Conservation (phyloP, 2,888 invertebrate species). For the Cataglyphis altisquamis region DNA sequence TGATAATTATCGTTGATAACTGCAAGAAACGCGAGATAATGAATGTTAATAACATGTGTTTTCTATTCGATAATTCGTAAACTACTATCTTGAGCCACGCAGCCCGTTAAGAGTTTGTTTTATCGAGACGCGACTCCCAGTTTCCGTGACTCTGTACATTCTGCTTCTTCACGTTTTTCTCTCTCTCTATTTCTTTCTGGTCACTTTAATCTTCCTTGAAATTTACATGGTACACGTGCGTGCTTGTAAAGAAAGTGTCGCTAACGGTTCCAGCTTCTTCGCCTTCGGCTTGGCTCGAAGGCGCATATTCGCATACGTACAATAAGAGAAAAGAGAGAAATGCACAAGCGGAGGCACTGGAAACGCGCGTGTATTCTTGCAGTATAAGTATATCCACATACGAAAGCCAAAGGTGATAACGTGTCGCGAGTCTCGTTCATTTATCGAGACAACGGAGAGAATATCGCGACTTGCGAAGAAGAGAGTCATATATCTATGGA, state of each 20-base stretch:
- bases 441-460: slow-evolving; percentile 8
- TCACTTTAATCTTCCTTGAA: slow-evolving; percentile 61
- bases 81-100: background rate
- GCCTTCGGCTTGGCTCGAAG: slow-evolving; percentile 60
- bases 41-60: slow-evolving; percentile 13
- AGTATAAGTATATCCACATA: slow-evolving; percentile 58
- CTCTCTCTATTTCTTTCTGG: slow-evolving; percentile 1
- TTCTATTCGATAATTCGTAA: slow-evolving; percentile 29
- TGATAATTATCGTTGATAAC: background rate
- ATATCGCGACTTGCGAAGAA: background rate
- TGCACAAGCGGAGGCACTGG: slow-evolving; percentile 60
- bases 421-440: slow-evolving; percentile 56
- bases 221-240: slow-evolving; percentile 68
- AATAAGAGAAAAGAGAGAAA: slow-evolving; percentile 67
- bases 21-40: slow-evolving; percentile 13
- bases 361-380: slow-evolving; percentile 62
- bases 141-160: background rate
- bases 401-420: slow-evolving; percentile 69
- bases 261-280: slow-evolving; percentile 72
- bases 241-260: slow-evolving; percentile 72
- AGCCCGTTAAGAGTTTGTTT: background rate
- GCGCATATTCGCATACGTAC: slow-evolving; percentile 49
- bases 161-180: background rate
- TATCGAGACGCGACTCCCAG: slow-evolving; percentile 13
- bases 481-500: background rate